A percentile compares a stretch with the other conserved stretches of the same genome.
Evolutionary conservation across 2,888 invertebrate genomes (phyloP).

Genomic region (Acleris holmiana): DNA sequence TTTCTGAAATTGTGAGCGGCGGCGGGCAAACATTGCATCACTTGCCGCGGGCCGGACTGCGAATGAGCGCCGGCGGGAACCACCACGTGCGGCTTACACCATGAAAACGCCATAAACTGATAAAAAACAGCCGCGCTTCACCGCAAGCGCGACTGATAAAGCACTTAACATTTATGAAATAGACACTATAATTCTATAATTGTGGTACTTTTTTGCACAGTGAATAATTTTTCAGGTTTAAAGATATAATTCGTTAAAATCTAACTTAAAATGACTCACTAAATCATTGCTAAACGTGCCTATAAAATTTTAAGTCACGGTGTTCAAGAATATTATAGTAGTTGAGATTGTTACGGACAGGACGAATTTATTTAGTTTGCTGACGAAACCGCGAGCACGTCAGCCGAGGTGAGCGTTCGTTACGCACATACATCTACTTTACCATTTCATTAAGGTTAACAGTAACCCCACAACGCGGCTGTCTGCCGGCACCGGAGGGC

Average conservation of each 20-base stretch:
- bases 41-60: conserved; percentile 46
- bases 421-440: conserved; percentile 65
- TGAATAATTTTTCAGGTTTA: conserved; percentile 60
- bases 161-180: conserved; percentile 16
- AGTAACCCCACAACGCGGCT: conserved; percentile 65
- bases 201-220: conserved; percentile 3
- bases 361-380: conserved; percentile 25
- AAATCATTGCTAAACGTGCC: not conserved
- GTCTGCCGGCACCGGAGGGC: conserved; percentile 60
- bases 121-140: conserved; percentile 44
- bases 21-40: conserved; percentile 79
- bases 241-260: conserved; percentile 57
- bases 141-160: conserved; percentile 26
- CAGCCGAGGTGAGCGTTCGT: conserved; percentile 57
- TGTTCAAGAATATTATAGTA: not conserved
- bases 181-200: too few relatives aligned
- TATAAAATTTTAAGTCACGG: not conserved
- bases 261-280: too few relatives aligned
- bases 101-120: conserved; percentile 61
- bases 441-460: conserved; percentile 68
- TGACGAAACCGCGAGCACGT: conserved; percentile 42
- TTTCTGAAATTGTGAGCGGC: conserved; percentile 58
- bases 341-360: conserved; percentile 3
- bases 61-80: conserved; percentile 53
- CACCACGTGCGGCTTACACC: conserved; percentile 57